phyloP scores from a whole-genome alignment of 2,797 vertebrate genomes.

The Anguilla megastoma region DNA sequence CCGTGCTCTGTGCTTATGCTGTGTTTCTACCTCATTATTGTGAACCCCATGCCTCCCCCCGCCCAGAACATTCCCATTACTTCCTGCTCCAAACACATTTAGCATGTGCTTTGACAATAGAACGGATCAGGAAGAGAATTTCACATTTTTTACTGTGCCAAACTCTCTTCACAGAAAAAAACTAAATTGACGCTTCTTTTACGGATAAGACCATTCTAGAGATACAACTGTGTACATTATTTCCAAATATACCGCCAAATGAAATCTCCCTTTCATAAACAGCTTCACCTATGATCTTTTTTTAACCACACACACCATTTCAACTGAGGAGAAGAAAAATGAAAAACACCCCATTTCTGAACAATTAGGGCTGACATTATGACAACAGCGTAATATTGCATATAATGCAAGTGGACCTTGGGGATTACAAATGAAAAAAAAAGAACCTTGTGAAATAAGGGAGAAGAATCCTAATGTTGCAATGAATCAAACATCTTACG shows the following conservation, averaged over 20 bases:
- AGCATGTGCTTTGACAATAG: neutral
- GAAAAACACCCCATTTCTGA: neutral
- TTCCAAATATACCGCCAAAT: conserved; percentile 26
- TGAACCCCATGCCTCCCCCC: neutral
- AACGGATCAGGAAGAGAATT: neutral
- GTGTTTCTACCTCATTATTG: neutral
- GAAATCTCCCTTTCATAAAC: neutral
- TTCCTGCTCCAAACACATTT: neutral
- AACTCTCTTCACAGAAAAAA: neutral
- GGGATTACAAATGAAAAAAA: neutral
- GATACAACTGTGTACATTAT: neutral
- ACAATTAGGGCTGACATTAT: neutral
- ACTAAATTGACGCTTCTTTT: conserved; percentile 26
- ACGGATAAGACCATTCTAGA: neutral
- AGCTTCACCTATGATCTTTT: neutral
- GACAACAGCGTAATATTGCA: neutral
- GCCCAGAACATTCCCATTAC: neutral
- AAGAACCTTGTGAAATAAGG: neutral
- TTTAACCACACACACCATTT: neutral
- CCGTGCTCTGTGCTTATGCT: neutral
- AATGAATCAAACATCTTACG: neutral
- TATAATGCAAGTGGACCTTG: neutral
- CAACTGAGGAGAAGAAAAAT: neutral
- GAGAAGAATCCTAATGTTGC: neutral
- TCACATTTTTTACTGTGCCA: neutral